A percentile compares a stretch with the other conserved stretches of the same genome.
These are phyloP conservation scores for Colletes latitarsis DNA, from an alignment of 1,140 invertebrate species.

Conservation along the genomic window DNA sequence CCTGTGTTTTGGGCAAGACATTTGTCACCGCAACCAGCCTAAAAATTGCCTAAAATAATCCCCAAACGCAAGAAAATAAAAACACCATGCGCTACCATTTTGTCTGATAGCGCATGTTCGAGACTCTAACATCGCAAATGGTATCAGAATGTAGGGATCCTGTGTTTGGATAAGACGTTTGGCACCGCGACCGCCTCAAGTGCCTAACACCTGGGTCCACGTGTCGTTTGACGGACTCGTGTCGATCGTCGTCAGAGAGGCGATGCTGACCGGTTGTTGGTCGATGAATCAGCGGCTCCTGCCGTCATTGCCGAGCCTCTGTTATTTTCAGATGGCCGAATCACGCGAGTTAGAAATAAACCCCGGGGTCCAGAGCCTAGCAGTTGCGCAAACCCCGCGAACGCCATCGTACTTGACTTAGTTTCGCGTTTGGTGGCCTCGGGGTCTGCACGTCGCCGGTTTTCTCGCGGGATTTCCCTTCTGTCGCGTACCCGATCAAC, in stretches of 20 bases:
- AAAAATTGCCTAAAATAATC: too few relatives aligned
- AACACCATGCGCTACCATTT: too few relatives aligned
- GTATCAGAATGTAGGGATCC: too few relatives aligned
- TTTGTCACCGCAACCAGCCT: too few relatives aligned
- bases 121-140: too few relatives aligned
- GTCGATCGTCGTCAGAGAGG: constrained; percentile 28
- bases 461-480: constrained; percentile 11
- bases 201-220: constrained; percentile 9
- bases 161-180: background rate
- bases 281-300: constrained; percentile 59
- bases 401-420: constrained; percentile 71
- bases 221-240: background rate
- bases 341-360: constrained; percentile 74
- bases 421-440: constrained; percentile 68
- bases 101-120: too few relatives aligned
- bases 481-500: background rate
- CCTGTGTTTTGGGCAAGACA: too few relatives aligned
- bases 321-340: constrained; percentile 75
- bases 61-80: too few relatives aligned
- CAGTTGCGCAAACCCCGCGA: constrained; percentile 67
- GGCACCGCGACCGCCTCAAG: constrained; percentile 47
- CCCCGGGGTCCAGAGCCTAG: constrained; percentile 42
- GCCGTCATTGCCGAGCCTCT: constrained; percentile 50
- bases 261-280: constrained; percentile 33
- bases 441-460: constrained; percentile 44